These are phyloP conservation scores for Pammene fasciana DNA, from an alignment of 2,888 invertebrate genomes.

Conservation along the genomic window DNA sequence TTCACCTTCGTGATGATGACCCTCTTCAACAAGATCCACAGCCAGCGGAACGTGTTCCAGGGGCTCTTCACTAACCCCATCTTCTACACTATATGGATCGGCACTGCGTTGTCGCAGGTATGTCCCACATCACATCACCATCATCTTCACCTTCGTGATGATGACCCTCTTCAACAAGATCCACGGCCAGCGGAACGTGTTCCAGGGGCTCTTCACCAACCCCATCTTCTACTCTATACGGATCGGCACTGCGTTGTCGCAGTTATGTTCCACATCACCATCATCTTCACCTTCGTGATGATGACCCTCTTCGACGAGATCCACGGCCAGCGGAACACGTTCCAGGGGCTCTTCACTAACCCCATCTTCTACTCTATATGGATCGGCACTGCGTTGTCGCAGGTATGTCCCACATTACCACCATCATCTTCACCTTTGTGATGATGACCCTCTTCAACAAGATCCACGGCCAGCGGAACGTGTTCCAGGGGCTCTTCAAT, in stretches of 20 bases:
- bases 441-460: slow-evolving; percentile 99
- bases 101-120: no score
- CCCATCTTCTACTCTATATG: slow-evolving; percentile 99
- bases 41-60: slow-evolving; percentile 98
- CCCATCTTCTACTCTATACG: slow-evolving; percentile 99
- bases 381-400: slow-evolving; percentile 82
- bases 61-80: slow-evolving; percentile 99
- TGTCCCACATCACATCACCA: slow-evolving; percentile 99
- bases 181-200: slow-evolving; percentile 99
- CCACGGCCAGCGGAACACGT: slow-evolving; percentile 99
- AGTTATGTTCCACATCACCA: slow-evolving; percentile 93
- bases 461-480: slow-evolving; percentile 99
- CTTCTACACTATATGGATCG: slow-evolving; percentile 99
- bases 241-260: slow-evolving; percentile 96
- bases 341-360: slow-evolving; percentile 98
- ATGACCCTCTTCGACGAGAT: slow-evolving; percentile 99
- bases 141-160: slow-evolving; percentile 99
- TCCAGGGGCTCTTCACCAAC: slow-evolving; percentile 98
- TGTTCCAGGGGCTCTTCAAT: slow-evolving; percentile 97
- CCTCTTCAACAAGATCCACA: slow-evolving; percentile 99
- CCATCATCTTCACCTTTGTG: slow-evolving; percentile 99
- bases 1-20: slow-evolving; percentile 99
- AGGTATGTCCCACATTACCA: slow-evolving; percentile 92
- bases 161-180: slow-evolving; percentile 99
- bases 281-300: slow-evolving; percentile 99